phyloP scores from a whole-genome alignment of 2,797 vertebrate species.

The Steatocranus sp. region DNA sequence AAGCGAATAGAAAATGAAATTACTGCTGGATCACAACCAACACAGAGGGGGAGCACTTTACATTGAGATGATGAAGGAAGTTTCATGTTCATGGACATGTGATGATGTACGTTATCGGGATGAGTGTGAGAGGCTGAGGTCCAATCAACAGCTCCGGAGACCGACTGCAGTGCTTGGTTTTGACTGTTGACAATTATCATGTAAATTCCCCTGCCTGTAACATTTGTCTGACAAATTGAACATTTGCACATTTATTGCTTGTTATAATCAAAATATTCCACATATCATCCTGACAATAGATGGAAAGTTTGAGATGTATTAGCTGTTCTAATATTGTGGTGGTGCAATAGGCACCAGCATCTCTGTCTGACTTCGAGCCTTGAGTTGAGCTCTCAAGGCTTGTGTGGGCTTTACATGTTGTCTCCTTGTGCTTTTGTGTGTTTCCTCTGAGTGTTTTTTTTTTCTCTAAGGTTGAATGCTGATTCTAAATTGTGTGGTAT shows the following conservation, averaged over 20 bases:
- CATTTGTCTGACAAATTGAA: neutral
- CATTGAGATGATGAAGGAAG: conserved; percentile 19
- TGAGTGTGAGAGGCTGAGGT: neutral
- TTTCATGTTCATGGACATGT: neutral
- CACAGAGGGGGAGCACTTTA: conserved; percentile 10
- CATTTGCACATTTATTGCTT: neutral
- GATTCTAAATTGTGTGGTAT: neutral
- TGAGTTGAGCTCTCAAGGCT: neutral
- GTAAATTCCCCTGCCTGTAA: neutral
- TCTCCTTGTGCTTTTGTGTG: neutral
- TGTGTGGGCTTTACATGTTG: neutral
- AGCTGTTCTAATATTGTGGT: neutral
- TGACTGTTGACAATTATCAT: neutral
- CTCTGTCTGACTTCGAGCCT: neutral
- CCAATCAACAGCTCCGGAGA: neutral
- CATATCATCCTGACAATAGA: neutral
- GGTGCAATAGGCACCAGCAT: neutral
- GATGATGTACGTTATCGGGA: neutral
- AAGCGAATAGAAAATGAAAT: conserved; percentile 58
- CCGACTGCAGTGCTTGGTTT: neutral
- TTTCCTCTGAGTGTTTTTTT: neutral
- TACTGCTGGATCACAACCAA: conserved; percentile 19
- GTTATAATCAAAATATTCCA: neutral
- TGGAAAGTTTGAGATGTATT: neutral
- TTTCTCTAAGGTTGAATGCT: neutral